Conservation (phyloP, 92 coral and sea anemone species). For the Ricordea florida region DNA sequence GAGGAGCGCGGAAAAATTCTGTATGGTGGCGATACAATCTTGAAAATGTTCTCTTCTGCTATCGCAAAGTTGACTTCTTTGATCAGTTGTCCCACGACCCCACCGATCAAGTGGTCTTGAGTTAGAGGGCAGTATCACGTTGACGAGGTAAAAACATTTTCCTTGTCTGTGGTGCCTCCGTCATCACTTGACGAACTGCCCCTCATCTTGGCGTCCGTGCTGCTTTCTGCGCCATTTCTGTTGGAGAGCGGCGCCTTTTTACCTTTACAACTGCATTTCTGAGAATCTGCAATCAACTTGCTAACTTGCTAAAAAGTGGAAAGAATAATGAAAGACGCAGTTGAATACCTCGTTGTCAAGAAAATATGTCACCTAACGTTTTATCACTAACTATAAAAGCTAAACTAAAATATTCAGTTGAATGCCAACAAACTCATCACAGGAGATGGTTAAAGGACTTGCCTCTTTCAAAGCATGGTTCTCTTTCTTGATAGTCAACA, state of each 20-base stretch:
- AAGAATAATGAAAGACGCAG: not conserved
- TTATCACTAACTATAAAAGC: not conserved
- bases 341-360: not conserved
- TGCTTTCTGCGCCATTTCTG: constrained; percentile 31
- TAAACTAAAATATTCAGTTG: not conserved
- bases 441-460: no score
- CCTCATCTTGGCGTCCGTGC: not conserved
- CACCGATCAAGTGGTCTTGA: no score
- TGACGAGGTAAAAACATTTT: constrained; percentile 38
- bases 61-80: no score
- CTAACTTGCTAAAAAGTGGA: constrained; percentile 29
- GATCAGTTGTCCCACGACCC: no score
- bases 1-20: no score
- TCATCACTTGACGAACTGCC: constrained; percentile 42
- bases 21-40: no score
- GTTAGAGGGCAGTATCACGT: no score
- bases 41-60: no score
- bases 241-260: constrained; percentile 38
- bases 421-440: no score
- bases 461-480: constrained; percentile 78
- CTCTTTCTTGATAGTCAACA: constrained; percentile 85
- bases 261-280: constrained; percentile 43
- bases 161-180: constrained; percentile 23
- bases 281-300: constrained; percentile 36
- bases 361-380: not conserved